Base-by-base conservation (phyloP, 2,797 vertebrate species). In the Ibycter americanus region DNA sequence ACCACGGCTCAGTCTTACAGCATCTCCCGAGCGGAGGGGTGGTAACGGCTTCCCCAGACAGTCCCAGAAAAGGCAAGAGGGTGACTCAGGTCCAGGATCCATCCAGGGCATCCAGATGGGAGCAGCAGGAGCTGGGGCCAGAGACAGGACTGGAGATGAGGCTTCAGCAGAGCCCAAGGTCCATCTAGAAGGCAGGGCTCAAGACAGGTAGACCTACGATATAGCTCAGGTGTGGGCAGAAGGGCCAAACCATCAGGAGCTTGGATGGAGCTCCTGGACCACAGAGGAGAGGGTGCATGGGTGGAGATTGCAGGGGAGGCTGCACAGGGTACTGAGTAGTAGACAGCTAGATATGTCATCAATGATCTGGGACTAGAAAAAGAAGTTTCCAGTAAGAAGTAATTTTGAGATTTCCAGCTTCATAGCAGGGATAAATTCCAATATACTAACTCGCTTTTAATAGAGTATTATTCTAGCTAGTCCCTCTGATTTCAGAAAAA, bases 1-100 rank as follows among this genome's bases (percentile, higher is more conserved):
- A 21, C 7, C 23, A 47, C 20, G 12, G 9, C 49, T 36, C 21
- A 19, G 73, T 21, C 61, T 68, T 38, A 19, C 14, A 61, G 61
- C 4, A 21, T 4, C 78, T 66, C 34, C 78, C 40, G 34, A 46
- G 46, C 44, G 22, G 46, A 38, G 26, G 31, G 36, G 26, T 49
- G 36, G 15, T 25, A 4, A 26, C 0, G 4, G 62, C 14, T 15
- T 61, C 12, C 51, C 51, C 0, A 1, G 46, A 4, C 9, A 7
- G 61, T 17, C 65, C 47, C 54, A 65, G 66, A 2, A 59, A 36
- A 54, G 29, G 26, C 34, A 54, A 9, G 26, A 58, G 11, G 15
- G 7, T 17, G 4, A 22, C 20, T 83, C 22, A 17, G 63, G 34
- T 44, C 32, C 19, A 16, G 55, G 29, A 52, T 52, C 49, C 38